Conservation (phyloP, 2,113 vertebrate species). For the Setophaga kirtlandii region DNA sequence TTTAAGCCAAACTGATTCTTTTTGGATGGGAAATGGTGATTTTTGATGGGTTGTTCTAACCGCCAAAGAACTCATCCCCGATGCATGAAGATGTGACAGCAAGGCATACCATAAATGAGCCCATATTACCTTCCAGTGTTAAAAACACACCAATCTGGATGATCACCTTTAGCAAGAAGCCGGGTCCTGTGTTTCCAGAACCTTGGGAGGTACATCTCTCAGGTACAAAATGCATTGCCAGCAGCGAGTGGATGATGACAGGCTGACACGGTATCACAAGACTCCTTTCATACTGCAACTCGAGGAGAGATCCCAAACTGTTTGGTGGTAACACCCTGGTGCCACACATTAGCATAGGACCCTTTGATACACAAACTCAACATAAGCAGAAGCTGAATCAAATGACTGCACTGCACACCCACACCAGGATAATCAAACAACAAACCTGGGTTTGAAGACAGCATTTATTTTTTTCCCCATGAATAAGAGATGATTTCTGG, state of each 20-base stretch:
- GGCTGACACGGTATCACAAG: neutral
- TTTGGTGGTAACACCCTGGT: neutral
- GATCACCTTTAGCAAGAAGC: neutral
- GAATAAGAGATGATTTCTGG: constrained; percentile 1
- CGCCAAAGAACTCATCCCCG: rapidly evolving
- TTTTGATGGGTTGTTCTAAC: neutral
- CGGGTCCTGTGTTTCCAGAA: neutral
- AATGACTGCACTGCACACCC: neutral
- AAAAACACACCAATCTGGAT: neutral
- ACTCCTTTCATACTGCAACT: neutral
- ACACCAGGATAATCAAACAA: neutral
- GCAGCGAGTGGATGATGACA: neutral
- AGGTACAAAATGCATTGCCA: neutral
- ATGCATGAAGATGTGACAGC: neutral
- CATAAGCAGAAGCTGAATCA: neutral
- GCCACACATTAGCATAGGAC: neutral
- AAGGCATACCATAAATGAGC: neutral
- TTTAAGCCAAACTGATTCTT: neutral
- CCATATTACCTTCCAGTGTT: neutral
- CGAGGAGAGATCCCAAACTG: neutral
- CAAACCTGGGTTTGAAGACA: neutral
- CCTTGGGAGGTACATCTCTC: neutral
- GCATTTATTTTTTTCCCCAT: neutral
- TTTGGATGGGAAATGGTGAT: neutral
- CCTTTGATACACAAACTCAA: neutral